Evolutionary conservation across 1,140 invertebrate species (phyloP).

Genomic region (Nephila pilipes): DNA sequence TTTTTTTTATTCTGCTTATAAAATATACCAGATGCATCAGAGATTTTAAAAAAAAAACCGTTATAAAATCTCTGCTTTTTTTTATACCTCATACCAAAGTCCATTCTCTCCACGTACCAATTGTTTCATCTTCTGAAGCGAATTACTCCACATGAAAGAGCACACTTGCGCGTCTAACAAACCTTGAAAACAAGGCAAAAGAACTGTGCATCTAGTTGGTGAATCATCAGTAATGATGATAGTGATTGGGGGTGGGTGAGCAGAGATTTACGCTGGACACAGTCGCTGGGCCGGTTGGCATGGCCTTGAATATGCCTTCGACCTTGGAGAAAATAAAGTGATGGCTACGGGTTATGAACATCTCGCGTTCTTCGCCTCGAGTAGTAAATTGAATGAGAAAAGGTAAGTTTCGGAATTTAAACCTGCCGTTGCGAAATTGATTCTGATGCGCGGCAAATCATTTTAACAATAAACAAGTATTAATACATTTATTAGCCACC

Average conservation of each 20-base stretch:
- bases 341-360: not conserved
- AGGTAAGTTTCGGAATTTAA: conserved; percentile 11
- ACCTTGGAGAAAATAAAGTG: conserved; percentile 53
- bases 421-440: not conserved
- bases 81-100: not conserved
- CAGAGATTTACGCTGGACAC: conserved; percentile 15
- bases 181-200: conserved; percentile 38
- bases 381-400: not conserved
- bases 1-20: not conserved
- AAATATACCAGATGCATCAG: not conserved
- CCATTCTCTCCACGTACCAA: not conserved
- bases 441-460: not conserved
- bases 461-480: too few species aligned
- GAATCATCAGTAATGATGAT: conserved; percentile 33
- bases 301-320: conserved; percentile 65
- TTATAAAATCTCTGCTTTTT: not conserved
- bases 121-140: not conserved
- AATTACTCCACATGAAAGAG: not conserved
- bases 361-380: not conserved
- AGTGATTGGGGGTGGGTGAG: not conserved
- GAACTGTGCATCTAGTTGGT: not conserved
- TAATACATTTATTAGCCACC: too few species aligned
- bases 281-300: not conserved
- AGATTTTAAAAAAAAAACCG: not conserved
- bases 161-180: conserved; percentile 23